phyloP scores from a whole-genome alignment of 2,797 vertebrate species.

The Pangasius mekongensis region DNA sequence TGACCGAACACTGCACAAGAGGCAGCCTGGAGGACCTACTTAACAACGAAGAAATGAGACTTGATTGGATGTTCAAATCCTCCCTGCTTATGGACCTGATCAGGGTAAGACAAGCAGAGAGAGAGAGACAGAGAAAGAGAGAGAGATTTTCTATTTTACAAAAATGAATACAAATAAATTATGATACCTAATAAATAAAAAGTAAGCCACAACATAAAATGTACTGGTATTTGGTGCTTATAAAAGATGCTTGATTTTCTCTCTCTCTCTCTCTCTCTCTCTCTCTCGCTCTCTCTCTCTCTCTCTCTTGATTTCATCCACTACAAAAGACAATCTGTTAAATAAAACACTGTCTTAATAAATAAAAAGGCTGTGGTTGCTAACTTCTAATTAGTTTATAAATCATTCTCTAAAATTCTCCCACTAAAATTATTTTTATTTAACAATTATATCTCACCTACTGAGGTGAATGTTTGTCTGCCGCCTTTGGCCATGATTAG shows the following conservation, averaged over 20 bases:
- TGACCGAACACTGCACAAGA: constrained; percentile 88
- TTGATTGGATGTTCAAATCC: constrained; percentile 99
- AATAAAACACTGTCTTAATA: not conserved
- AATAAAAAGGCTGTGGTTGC: not conserved
- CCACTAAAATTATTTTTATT: too few relatives aligned
- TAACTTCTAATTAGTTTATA: not conserved
- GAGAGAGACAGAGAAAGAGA: not conserved
- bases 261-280: too few relatives aligned
- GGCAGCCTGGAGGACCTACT: constrained; percentile 91
- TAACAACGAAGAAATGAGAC: constrained; percentile 86
- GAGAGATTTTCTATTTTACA: not conserved
- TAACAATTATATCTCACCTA: not conserved
- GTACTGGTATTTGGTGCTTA: not conserved
- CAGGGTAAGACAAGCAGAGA: constrained; percentile 73
- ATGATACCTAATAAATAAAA: not conserved
- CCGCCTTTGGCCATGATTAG: not conserved
- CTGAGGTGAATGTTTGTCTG: not conserved
- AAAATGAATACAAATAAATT: not conserved
- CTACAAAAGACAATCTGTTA: not conserved
- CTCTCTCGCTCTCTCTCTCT: not conserved
- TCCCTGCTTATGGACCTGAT: constrained; percentile 92
- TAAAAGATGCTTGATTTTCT: not conserved
- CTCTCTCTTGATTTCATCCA: not conserved
- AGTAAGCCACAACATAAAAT: not conserved
- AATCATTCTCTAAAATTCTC: not conserved